Base-by-base conservation (phyloP, 2,888 invertebrate species). In the Sesamia inferens region DNA sequence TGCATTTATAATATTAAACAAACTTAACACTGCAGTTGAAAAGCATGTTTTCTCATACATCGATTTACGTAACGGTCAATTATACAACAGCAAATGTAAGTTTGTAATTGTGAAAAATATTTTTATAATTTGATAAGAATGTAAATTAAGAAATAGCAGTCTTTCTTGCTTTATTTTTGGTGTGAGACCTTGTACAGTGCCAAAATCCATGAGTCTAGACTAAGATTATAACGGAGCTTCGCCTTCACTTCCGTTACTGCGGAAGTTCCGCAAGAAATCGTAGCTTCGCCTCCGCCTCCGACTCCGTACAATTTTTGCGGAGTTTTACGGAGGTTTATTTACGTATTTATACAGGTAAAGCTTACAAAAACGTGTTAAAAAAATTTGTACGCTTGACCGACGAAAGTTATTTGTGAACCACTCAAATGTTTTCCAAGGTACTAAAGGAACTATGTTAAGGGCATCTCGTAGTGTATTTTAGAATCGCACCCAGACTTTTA, bases 371-470 rank as follows among this genome's bases (percentile, higher is more conserved):
- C 31, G 31, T 31, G 74, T 72, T 71, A 79, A 79, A 75, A 73
- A 65, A 47, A 55, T n/a, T 68, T 48, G 51, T 55, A 72, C 54
- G 64, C 55, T 62, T 71, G 58, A 62, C 64, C 44, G 54, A 63
- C 16, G 67, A 82, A 79, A 77, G 72, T 77, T 84, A 75, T 75
- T 74, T 75, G 71, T 61, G 71, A 72, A 76, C 68, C 64, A 44
- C 51, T 68, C 39, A 48, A 69, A 70, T 70, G 66, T 74, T 55
- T 87, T 85, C 79, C 58, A 51, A 81, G 78, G 82, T 78, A 31
- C 74, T 61, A 66, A 64, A 78, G 58, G 8, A 48, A 66, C 19
- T 8, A 16, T 71, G 47, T 76, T 19, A 69, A 70, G 76, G 11
- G 24, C 73, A 78, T 82, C 74, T 19, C 44, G 61, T 74, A 61